Conservation (phyloP, 2,888 invertebrate genomes). For the Polylopha cassiicola region DNA sequence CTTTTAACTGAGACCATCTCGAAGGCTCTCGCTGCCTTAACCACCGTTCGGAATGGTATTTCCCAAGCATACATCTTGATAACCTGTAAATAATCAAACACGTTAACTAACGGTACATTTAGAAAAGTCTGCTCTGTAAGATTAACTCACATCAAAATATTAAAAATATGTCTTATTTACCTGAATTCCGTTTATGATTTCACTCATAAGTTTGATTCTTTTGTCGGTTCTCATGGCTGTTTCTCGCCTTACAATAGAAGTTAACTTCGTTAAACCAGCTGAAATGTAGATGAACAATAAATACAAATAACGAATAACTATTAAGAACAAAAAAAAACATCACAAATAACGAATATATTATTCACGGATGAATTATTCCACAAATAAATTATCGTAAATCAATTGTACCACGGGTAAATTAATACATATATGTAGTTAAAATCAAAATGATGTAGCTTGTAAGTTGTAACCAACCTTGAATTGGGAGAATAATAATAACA, state of each 20-base stretch:
- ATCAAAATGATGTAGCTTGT: not conserved
- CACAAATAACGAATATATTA: no score
- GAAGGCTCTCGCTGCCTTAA: constrained; percentile 74
- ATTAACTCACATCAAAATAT: no score
- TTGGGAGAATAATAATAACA: constrained; percentile 76
- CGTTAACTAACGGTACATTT: constrained; percentile 1
- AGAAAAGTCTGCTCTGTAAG: constrained; percentile 1
- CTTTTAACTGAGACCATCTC: constrained; percentile 77
- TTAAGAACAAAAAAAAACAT: no score
- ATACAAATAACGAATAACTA: no score
- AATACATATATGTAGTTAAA: no score
- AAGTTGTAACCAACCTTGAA: constrained; percentile 49
- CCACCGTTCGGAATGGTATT: constrained; percentile 85
- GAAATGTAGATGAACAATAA: constrained; percentile 31
- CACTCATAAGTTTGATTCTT: constrained; percentile 90
- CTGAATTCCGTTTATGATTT: constrained; percentile 91
- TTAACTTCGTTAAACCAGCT: constrained; percentile 60
- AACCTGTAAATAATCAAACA: constrained; percentile 66
- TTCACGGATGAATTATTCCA: no score
- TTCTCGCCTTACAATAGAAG: constrained; percentile 51
- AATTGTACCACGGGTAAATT: no score
- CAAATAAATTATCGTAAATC: no score
- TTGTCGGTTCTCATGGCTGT: constrained; percentile 89
- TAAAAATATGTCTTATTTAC: no score
- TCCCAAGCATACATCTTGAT: constrained; percentile 98